Evolutionary conservation across 2,113 vertebrate species (phyloP).

Genomic region (Spilogale gracilis): DNA sequence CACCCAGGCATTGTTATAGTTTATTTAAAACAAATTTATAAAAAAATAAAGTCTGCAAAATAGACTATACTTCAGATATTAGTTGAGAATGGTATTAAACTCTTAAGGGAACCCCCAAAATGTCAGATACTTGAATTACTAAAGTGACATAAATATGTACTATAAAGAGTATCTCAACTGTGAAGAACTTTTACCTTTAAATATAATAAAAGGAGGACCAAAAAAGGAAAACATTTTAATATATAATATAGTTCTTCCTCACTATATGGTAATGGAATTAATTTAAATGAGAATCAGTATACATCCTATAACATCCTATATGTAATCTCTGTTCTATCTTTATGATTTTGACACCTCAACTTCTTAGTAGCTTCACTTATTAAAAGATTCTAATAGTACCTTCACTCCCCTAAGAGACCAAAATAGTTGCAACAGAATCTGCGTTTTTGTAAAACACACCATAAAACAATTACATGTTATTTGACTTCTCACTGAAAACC

Average conservation of each 20-base stretch:
- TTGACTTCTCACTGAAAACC: background rate
- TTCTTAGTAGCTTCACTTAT: background rate
- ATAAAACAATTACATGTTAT: background rate
- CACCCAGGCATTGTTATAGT: background rate
- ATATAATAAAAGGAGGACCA: background rate
- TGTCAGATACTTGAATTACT: background rate
- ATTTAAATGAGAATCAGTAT: background rate
- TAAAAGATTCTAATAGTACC: background rate
- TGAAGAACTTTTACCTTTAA: background rate
- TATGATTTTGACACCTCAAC: background rate
- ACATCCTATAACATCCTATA: background rate
- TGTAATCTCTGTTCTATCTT: background rate
- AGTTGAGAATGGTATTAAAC: background rate
- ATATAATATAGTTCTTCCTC: background rate
- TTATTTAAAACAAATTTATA: background rate
- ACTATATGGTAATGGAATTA: background rate
- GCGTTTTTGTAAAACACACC: background rate
- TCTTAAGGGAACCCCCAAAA: background rate
- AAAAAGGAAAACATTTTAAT: background rate
- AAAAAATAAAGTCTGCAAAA: background rate
- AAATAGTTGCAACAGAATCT: background rate
- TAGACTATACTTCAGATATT: background rate
- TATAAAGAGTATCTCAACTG: background rate
- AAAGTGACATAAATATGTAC: background rate
- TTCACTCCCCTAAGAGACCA: background rate